phyloP scores from a whole-genome alignment of 35 echinoderm and acorn worm species.

The Stichopus chloronotus region DNA sequence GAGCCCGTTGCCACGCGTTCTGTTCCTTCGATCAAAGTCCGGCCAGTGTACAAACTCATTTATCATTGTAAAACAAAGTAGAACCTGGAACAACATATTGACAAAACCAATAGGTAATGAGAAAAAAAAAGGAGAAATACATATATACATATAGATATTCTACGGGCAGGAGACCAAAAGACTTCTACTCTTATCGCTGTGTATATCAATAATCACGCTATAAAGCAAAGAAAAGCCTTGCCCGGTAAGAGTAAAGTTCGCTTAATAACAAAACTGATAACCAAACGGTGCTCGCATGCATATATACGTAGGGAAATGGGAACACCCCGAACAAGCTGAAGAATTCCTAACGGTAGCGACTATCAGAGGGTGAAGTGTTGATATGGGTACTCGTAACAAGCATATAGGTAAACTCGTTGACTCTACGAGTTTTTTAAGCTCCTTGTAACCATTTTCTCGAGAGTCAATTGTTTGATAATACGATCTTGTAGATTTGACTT shows the following conservation, averaged over 20 bases:
- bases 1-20: slow-evolving; percentile 28
- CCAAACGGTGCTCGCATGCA: too few relatives aligned
- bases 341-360: slow-evolving; percentile 7
- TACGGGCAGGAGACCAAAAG: neutral
- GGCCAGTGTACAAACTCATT: slow-evolving; percentile 29
- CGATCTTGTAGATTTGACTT: slow-evolving; percentile 35
- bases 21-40: slow-evolving; percentile 24
- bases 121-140: neutral
- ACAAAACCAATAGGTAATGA: slow-evolving; percentile 45
- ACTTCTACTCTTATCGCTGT: neutral
- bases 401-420: slow-evolving; percentile 49
- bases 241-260: slow-evolving; percentile 13
- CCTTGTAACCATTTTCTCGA: slow-evolving; percentile 42
- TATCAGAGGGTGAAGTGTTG: slow-evolving; percentile 26
- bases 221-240: neutral
- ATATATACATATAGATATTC: too few relatives aligned
- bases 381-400: slow-evolving; percentile 48
- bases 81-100: slow-evolving; percentile 16
- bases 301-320: too few relatives aligned
- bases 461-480: slow-evolving; percentile 43
- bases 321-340: neutral
- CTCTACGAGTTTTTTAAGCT: slow-evolving; percentile 13
- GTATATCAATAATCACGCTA: neutral
- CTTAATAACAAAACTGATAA: slow-evolving; percentile 2
- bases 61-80: slow-evolving; percentile 50